phyloP scores from a whole-genome alignment of 2,888 invertebrate genomes.

The Cryptocephalus primarius region DNA sequence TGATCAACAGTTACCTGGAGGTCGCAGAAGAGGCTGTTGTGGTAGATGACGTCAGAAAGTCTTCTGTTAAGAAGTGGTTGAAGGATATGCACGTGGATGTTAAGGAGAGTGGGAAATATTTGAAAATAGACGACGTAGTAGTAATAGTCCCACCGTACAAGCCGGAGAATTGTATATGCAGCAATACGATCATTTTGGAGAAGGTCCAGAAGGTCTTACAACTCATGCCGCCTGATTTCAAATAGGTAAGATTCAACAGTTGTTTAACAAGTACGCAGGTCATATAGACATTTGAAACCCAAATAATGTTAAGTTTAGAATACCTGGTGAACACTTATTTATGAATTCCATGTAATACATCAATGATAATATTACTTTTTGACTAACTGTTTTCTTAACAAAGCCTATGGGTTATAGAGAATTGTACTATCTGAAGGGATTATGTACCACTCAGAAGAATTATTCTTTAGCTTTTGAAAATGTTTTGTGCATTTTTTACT shows the following conservation, averaged over 20 bases:
- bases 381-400: no score
- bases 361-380: no score
- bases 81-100: conserved; percentile 23
- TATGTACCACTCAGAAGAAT: no score
- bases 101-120: conserved; percentile 26
- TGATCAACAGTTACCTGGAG: conserved; percentile 15
- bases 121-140: conserved; percentile 31
- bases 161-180: conserved; percentile 30
- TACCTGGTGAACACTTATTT: no score
- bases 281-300: no score
- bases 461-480: no score
- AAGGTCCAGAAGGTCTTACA: conserved; percentile 30
- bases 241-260: not conserved
- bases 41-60: conserved; percentile 13
- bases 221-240: conserved; percentile 27
- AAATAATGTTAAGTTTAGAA: no score
- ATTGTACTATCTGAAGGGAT: no score
- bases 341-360: no score
- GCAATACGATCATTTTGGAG: conserved; percentile 33
- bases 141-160: conserved; percentile 34
- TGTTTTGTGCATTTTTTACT: no score
- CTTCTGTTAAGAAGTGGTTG: conserved; percentile 30
- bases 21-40: conserved; percentile 1
- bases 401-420: no score
- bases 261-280: no score